Evolutionary conservation across 2,113 vertebrate genomes (phyloP), one percentile per base, ranked within the genome.

Genomic region (Megaceryle maxima): DNA sequence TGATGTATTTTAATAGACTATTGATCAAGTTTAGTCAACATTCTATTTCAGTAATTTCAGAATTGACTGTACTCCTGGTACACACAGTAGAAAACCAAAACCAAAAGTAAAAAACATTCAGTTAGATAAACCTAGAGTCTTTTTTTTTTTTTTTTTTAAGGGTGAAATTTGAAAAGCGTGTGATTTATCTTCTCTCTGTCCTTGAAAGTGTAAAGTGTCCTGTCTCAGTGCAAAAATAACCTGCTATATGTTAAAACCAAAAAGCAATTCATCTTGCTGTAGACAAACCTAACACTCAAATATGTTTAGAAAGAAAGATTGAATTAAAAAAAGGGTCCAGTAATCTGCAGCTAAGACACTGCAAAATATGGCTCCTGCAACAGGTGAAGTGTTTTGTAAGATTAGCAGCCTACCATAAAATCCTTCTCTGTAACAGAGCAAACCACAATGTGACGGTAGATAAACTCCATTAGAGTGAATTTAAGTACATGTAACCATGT

Each of bases 401-500:
- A 94, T 87, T 73, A 97, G 96, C 92, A 97, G 95, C 83, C 95
- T 91, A 77, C 63, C 55, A 63, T 87, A 97, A 97, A 98, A 97
- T 92, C 94, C 92, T 92, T 83, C 74, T 84, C 94, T 92, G 90
- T 90, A 97, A 97, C 88, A 92, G 26, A 88, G 85, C 85, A 94
- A 96, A 94, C 85, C 90, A 94, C 94, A 96, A 93, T 5, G 46
- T 59, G 75, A 94, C 31, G 93, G 94, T 55, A 95, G 97, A 97
- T 95, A 72, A 86, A 96, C 75, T 91, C 92, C 88, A 97, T 95
- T 96, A 97, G 81, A 94, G 88, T 76, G 85, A 96, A 95, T 92
- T 96, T 94, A 97, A 97, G 96, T 87, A 92, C 87, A 70, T 90
- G 95, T 92, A 97, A 88, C 94, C 96, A 97, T 91, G 96, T 88